Evolutionary conservation across 2,113 vertebrate species (phyloP).

Genomic region (Erpornis zantholeuca): DNA sequence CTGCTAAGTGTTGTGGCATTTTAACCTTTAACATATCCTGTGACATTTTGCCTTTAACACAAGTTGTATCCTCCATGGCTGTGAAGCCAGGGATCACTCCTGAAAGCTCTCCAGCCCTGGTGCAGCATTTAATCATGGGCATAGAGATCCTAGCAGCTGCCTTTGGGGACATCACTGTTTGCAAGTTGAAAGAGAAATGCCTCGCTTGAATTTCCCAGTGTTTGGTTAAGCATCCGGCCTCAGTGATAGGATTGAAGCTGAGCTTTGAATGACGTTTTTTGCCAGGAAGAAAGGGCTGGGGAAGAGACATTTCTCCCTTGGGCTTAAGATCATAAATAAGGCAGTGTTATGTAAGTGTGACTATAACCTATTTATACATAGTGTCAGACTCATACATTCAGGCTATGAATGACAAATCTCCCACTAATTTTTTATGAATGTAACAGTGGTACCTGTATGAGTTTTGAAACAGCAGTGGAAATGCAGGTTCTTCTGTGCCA

Average conservation of each 20-base stretch:
- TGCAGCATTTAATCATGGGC: background rate
- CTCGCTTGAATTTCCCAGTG: background rate
- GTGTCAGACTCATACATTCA: slow-evolving; percentile 12
- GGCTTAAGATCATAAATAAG: slow-evolving; percentile 53
- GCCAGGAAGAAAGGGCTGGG: slow-evolving; percentile 1
- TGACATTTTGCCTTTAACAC: background rate
- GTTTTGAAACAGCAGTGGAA: background rate
- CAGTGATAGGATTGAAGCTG: slow-evolving; percentile 7
- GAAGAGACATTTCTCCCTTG: slow-evolving; percentile 30
- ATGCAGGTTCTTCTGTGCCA: background rate
- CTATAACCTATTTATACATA: slow-evolving; percentile 40
- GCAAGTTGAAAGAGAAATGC: background rate
- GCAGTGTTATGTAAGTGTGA: slow-evolving; percentile 46
- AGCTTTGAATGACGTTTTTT: slow-evolving; percentile 31
- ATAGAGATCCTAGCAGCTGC: background rate
- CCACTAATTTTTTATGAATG: slow-evolving; percentile 1
- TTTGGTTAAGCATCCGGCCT: background rate
- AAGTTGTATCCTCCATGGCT: background rate
- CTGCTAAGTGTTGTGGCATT: background rate
- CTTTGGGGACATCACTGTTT: background rate
- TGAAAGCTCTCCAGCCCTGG: background rate
- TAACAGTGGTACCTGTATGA: background rate
- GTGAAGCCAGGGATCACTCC: background rate
- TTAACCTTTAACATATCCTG: background rate
- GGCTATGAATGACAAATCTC: slow-evolving; percentile 38